phyloP scores from a whole-genome alignment of 2,113 vertebrate species.

The Castor canadensis region DNA sequence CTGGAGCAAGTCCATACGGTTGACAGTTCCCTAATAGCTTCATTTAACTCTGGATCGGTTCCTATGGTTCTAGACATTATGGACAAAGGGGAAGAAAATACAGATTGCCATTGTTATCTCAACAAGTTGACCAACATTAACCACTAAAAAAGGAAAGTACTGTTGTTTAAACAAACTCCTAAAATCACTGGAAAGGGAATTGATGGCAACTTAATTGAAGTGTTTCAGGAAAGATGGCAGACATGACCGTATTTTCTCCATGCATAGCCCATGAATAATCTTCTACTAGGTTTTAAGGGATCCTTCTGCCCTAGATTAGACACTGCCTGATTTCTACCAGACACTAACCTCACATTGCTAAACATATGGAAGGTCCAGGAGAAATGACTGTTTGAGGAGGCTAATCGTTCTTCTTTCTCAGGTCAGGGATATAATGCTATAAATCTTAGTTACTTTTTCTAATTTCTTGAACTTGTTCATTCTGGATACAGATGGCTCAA shows the following conservation, averaged over 20 bases:
- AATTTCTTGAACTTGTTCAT: slow-evolving; percentile 8
- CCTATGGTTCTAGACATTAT: not conserved
- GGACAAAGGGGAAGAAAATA: slow-evolving; percentile 33
- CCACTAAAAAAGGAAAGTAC: not conserved
- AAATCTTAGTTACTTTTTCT: not conserved
- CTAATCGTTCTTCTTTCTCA: not conserved
- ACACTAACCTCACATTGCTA: not conserved
- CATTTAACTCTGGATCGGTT: slow-evolving; percentile 9
- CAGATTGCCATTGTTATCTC: not conserved
- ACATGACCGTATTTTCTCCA: not conserved
- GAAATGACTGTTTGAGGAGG: not conserved
- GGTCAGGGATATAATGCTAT: not conserved
- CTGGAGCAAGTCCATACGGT: not conserved
- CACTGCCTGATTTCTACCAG: not conserved
- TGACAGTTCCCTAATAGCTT: slow-evolving; percentile 38
- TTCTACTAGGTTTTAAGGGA: slow-evolving; percentile 3
- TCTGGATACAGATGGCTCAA: not conserved
- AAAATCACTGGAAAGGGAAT: not conserved
- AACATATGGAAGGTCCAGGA: not conserved
- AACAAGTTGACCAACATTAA: not conserved
- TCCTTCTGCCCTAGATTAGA: not conserved
- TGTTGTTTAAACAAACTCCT: not conserved
- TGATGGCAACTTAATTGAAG: not conserved
- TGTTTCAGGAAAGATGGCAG: slow-evolving; percentile 4
- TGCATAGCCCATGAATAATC: not conserved